Base-by-base conservation (phyloP, 1,140 invertebrate species). In the Trichonephila clavata region DNA sequence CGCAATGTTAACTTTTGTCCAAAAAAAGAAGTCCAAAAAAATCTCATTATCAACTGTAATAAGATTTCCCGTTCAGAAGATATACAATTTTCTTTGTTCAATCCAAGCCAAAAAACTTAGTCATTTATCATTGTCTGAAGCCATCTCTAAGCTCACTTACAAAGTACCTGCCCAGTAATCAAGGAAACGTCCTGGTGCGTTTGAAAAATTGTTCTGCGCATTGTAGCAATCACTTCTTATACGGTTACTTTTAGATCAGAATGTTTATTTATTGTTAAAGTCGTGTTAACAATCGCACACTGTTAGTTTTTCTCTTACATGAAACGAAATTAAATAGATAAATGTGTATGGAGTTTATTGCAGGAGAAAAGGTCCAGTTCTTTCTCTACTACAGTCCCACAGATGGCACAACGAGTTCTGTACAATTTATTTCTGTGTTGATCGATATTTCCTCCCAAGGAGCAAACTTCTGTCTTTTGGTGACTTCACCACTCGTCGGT, bases 61-160 rank as follows among this genome's bases (percentile, higher is more conserved):
- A 57, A 21, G 20, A 2, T 59, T 84, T 84, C 50, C 83, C 16
- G 57, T 84, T 68, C 61, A 77, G 71, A 77, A 77, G 71, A 27
- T 71, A 20, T 77, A 16, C 27, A 77, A 39, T 77, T n/a, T n/a
- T 57, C 57, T 60, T 84, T 84, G 83, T 84, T 84, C 83, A 84
- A 59, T 84, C 83, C 57, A 57, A 84, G n/a, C 24, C 83, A 20
- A 71, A 39, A 77, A 27, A 39, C 27, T 39, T 20, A 77, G 71
- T 77, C 14, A 68, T 77, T 84, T 16, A n/a, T 20, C 83, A 84
- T 84, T 84, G 83, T 84, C 83, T 59, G 83, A 63, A 87, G 50
- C 86, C 86, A 65, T 87, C 61, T 87, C 86, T 87, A 87, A 87
- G 86, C 86, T 87, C 86, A 87, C 86, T 61, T 63, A 60, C 83